Evolutionary conservation across 2,888 invertebrate species (phyloP), one percentile per base, ranked within the genome.

Genomic region (Nasonovia ribisnigri): DNA sequence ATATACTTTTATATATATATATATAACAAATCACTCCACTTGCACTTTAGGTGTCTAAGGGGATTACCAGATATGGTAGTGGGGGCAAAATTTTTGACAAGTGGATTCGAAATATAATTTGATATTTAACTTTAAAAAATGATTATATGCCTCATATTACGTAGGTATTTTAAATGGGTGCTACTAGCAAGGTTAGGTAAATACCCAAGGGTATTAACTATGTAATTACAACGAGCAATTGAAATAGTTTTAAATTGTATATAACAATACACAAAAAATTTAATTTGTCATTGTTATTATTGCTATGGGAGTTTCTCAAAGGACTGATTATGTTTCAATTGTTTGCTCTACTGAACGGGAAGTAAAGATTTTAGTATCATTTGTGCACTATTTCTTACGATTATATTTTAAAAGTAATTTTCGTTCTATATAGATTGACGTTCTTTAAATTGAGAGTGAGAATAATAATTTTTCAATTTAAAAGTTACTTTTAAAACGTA

Each of bases 331-430:
- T 46, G 84, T 36, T 84, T 84, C 51, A 91, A 84, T 91, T 84
- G 84, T 36, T 84, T 91, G 51, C 84, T 91, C 51, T 91, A 48
- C 91, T 91, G 84, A 84, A 91, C 29, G 91, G 91, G 29, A 51
- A 91, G 29, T 91, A 29, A 46, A 67, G n/a, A 90, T 60, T 67
- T 90, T 60, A 90, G n/a, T 89, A 26, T 77, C 36, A 60, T 46
- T 46, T 60, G 20, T 60, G n/a, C n/a, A 20, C 46, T 43, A 0
- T 90, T 67, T 24, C 10, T n/a, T 16, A 2, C 20, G 20, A 88
- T 54, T 88, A 11, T 36, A 43, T 36, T 77, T 36, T 77, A 77
- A 4, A 8, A 29, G 13, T 20, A n/a, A 77, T 77, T 26, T 46
- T 8, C 10, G 10, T 90, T 90, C n/a, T 20, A 24, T n/a, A 46